Evolutionary conservation across 2,888 invertebrate genomes (phyloP), one percentile per base, ranked within the genome.

Genomic region (Hydraecia micacea): DNA sequence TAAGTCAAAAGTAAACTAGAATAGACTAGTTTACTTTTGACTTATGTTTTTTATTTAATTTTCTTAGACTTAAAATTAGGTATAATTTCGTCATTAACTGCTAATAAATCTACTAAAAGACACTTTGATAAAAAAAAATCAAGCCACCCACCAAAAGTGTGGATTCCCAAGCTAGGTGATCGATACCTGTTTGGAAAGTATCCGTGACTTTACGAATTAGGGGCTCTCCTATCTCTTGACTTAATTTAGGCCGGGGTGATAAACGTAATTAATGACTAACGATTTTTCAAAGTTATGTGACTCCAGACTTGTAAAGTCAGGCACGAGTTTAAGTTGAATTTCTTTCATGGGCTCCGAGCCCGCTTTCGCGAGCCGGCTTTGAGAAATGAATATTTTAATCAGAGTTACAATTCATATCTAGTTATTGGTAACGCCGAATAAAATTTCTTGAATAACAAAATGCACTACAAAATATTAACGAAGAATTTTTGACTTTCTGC

Each of bases 221-320:
- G 89, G 83, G 73, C 76, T 87, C 76, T 87, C 77, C 81, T 87
- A 89, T 88, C 89, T 87, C 78, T 77, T 77, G 81, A 87, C 87
- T 88, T 88, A 87, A 88, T 89, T 88, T 89, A 81, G 86, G 80
- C 83, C 69, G 79, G 81, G 81, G 84, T 87, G 89, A 89, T 89
- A 88, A 88, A 84, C 77, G 72, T 89, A 84, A 89, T 86, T 77
- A 88, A 88, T 86, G 88, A 79, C 77, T 84, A 86, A 86, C 84
- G 89, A 87, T 89, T 89, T 88, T 87, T 86, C 83, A 89, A 79
- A 79, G 80, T 79, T 81, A 62, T 79, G 87, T 84, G 79, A 81
- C 81, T 82, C 67, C 13, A 11, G n/a, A 2, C 18, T 62, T 46
- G 68, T 71, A 42, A 70, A 68, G 80, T 66, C 74, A 82, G 74